Base-by-base conservation (phyloP, 2,113 vertebrate species). In the Proterorhinus semilunaris region DNA sequence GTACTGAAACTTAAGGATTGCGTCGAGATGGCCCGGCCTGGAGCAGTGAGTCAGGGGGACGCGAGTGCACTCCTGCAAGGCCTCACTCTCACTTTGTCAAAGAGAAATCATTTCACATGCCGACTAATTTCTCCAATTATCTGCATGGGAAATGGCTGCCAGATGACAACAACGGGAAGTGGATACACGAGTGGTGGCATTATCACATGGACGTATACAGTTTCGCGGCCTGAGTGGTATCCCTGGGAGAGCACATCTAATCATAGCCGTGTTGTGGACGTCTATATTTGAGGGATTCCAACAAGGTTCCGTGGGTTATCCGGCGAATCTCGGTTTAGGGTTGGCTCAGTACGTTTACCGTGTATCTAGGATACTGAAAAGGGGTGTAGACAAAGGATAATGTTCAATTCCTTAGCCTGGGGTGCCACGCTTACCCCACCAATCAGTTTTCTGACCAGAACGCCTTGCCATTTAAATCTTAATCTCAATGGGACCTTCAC, bases 91-190 rank as follows among this genome's bases (percentile, higher is more conserved):
- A 61, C 74, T 79, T 76, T 75, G 81, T 84, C 77, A 82, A 55
- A 86, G 89, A 90, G 90, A 92, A 86, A 86, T 92, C 92, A 90
- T 91, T 92, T 91, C 94, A 93, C 90, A 91, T 78, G 88, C 84
- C 89, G 87, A 89, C 89, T 93, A 92, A 93, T 92, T 91, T 89
- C 83, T 90, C 87, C 93, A 92, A 93, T 94, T 92, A 91, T 87
- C 80, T 91, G 90, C 92, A 80, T 85, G 88, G 90, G 91, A 90
- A 95, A 89, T 86, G 83, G 77, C 82, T 91, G 89, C 93, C 90
- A 93, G 91, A 88, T 89, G 89, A 82, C 80, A 78, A 73, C 79
- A 83, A 81, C 88, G 91, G 90, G 89, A 89, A 92, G 87, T 88
- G 88, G 86, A 70, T 76, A 90, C 79, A 84, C 69, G 46, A 53